Evolutionary conservation across 1,140 invertebrate species (phyloP).

Genomic region (Magallana ariakensis): DNA sequence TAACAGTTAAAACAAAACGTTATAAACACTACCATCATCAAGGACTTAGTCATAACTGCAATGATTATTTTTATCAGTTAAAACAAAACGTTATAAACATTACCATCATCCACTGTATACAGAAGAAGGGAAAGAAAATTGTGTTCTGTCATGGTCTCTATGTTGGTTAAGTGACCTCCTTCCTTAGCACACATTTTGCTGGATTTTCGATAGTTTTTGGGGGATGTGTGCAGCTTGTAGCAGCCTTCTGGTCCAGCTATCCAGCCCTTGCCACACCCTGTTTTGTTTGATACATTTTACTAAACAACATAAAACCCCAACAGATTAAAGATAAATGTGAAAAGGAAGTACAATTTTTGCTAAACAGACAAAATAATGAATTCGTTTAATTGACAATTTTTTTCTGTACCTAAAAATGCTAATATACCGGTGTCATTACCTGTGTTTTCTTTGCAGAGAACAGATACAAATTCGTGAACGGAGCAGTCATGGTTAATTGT

Average conservation of each 20-base stretch:
- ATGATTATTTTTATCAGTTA: too few relatives aligned
- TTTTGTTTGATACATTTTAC: neutral
- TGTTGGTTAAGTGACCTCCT: conserved; percentile 42
- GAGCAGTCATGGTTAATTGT: conserved; percentile 8
- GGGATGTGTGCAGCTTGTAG: conserved; percentile 10
- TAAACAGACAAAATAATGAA: too few relatives aligned
- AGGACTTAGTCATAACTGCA: too few relatives aligned
- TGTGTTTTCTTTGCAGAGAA: conserved; percentile 39
- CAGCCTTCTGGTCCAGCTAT: conserved; percentile 36
- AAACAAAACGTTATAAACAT: too few relatives aligned
- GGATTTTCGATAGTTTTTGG: conserved; percentile 13
- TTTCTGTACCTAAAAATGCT: too few relatives aligned
- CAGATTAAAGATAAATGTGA: too few relatives aligned
- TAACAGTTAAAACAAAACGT: too few relatives aligned
- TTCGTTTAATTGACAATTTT: too few relatives aligned
- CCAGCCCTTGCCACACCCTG: conserved; percentile 37
- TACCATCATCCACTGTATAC: conserved; percentile 28
- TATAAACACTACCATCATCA: too few relatives aligned
- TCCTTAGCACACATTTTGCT: conserved; percentile 11
- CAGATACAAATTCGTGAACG: neutral
- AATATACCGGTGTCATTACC: neutral
- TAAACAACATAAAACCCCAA: too few relatives aligned
- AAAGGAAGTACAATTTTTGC: too few relatives aligned
- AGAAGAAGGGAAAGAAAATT: conserved; percentile 42
- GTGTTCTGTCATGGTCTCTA: conserved; percentile 44